Evolutionary conservation across 1,140 invertebrate genomes (phyloP).

Genomic region (Potamilus streckersoni): DNA sequence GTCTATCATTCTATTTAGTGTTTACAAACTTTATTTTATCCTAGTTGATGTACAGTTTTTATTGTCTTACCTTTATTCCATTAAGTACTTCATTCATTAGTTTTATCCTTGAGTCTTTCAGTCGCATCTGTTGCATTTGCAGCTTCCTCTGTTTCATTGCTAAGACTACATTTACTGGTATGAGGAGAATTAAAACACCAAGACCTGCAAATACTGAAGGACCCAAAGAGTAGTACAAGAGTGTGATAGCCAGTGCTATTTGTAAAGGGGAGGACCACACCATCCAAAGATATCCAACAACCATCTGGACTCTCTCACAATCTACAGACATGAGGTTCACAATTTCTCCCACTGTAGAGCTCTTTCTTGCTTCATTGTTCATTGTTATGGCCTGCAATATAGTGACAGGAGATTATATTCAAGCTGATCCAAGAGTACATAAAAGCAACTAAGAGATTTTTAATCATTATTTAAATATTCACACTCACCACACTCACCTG

Average conservation of each 20-base stretch:
- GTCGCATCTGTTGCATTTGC: slow-evolving; percentile 67
- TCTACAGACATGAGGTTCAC: slow-evolving; percentile 73
- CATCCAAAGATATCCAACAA: slow-evolving; percentile 85
- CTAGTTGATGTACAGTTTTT: no score
- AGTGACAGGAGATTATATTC: neutral
- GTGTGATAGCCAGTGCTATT: slow-evolving; percentile 86
- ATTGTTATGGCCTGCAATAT: slow-evolving; percentile 44
- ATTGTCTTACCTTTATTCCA: slow-evolving; percentile 72
- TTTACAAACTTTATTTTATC: no score
- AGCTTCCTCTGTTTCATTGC: slow-evolving; percentile 80
- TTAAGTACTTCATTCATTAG: slow-evolving; percentile 67
- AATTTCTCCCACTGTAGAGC: slow-evolving; percentile 72
- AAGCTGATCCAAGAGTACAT: no score
- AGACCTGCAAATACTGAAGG: slow-evolving; percentile 66
- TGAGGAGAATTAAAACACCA: slow-evolving; percentile 64
- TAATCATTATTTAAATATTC: no score
- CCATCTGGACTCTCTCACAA: slow-evolving; percentile 53
- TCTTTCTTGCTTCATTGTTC: slow-evolving; percentile 48
- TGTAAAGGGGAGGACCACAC: slow-evolving; percentile 96
- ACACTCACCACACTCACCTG: no score
- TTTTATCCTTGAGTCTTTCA: slow-evolving; percentile 73
- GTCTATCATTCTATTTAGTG: no score
- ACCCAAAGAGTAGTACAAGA: slow-evolving; percentile 83
- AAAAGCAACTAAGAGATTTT: no score
- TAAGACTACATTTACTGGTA: slow-evolving; percentile 84